Evolutionary conservation across 2,888 invertebrate genomes (phyloP).

Genomic region (Vannuccia rotundouncinata): DNA sequence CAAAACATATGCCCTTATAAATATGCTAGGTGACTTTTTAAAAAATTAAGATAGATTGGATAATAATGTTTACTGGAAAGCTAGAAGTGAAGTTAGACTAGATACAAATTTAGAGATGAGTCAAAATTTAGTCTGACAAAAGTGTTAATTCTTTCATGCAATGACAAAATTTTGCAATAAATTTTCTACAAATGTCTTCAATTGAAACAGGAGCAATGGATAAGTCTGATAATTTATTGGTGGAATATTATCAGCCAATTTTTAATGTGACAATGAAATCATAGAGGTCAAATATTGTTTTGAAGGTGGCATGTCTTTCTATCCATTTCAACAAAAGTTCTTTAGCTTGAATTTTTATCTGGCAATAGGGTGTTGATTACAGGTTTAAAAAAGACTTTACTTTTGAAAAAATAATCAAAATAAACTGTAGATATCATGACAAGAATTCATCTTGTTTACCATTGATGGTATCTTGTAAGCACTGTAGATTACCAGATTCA

Average conservation of each 20-base stretch:
- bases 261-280: background rate
- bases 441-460: background rate
- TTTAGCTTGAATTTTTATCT: background rate
- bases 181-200: background rate
- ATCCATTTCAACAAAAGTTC: background rate
- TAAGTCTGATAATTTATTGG: background rate
- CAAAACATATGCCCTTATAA: background rate
- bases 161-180: background rate
- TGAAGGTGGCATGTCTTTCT: background rate
- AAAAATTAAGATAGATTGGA: background rate
- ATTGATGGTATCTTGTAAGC: background rate
- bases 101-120: background rate
- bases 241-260: no score
- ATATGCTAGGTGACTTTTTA: background rate
- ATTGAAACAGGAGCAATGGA: background rate
- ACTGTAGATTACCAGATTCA: background rate
- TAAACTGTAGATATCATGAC: background rate
- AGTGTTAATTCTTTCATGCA: background rate
- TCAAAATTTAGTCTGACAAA: background rate
- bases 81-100: background rate
- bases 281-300: background rate
- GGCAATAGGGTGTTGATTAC: background rate
- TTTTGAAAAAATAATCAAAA: background rate
- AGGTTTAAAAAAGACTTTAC: background rate
- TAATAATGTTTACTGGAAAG: background rate